Percentiles rank a stretch among this genome's conserved stretches.
These are phyloP conservation scores for Arizona elegans DNA, from an alignment of 2,113 vertebrate species.

Conservation along the genomic window DNA sequence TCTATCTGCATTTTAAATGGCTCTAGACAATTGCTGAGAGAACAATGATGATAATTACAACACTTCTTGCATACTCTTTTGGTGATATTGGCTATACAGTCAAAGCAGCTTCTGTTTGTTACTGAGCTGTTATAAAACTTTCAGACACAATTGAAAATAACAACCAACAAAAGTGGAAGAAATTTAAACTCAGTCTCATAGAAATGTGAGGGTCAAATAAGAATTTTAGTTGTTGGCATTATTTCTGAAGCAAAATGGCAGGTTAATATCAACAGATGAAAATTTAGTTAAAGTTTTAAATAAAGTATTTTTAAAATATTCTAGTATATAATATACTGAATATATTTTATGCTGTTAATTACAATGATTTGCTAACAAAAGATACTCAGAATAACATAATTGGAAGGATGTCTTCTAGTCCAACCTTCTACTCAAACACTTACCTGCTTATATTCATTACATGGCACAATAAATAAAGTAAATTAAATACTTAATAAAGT, in stretches of 20 bases:
- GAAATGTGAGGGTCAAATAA: background rate
- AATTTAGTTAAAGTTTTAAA: background rate
- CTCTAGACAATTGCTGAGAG: background rate
- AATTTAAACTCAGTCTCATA: background rate
- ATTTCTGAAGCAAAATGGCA: background rate
- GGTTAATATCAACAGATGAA: background rate
- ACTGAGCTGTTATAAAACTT: background rate
- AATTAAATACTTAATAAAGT: no score
- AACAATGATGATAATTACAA: background rate
- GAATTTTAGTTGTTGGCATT: background rate
- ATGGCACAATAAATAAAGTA: background rate
- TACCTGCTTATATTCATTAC: background rate
- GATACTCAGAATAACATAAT: background rate
- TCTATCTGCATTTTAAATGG: fast-evolving
- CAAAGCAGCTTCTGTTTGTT: background rate
- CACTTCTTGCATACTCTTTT: background rate
- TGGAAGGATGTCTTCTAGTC: background rate
- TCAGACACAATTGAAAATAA: background rate
- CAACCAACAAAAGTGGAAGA: background rate
- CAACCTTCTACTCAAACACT: background rate
- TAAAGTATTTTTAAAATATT: background rate
- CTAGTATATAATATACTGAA: no score
- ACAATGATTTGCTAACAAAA: background rate
- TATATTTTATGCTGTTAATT: background rate
- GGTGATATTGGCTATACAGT: background rate